phyloP scores from a whole-genome alignment of 2,797 vertebrate genomes.

The Triplophysa yarkandensis region DNA sequence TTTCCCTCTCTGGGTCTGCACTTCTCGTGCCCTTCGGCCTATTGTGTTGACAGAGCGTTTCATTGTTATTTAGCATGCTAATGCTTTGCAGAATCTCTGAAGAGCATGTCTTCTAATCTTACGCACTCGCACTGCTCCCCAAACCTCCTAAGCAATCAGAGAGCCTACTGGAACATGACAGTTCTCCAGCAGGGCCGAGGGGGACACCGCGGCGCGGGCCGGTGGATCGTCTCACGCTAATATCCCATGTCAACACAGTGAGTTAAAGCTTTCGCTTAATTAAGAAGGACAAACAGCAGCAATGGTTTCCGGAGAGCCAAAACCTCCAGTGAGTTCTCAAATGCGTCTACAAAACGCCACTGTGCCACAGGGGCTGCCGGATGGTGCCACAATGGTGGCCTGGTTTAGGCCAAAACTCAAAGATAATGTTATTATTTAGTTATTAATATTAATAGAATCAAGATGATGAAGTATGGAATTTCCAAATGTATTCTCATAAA shows the following conservation, averaged over 20 bases:
- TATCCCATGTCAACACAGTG: conserved; percentile 53
- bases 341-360: conserved; percentile 54
- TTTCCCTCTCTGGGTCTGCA: conserved; percentile 31
- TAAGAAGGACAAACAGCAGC: conserved; percentile 58
- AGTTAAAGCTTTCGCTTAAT: conserved; percentile 59
- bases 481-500: too few species aligned
- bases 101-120: conserved; percentile 51
- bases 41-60: conserved; percentile 33
- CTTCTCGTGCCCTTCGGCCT: conserved; percentile 35
- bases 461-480: too few species aligned
- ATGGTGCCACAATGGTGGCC: too few species aligned
- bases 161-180: conserved; percentile 55
- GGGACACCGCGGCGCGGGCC: conserved; percentile 26
- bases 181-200: conserved; percentile 39
- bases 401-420: background rate
- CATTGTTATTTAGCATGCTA: conserved; percentile 41
- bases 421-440: too few species aligned
- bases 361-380: conserved; percentile 40
- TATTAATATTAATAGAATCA: too few species aligned
- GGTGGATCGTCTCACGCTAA: conserved; percentile 42
- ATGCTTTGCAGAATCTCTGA: conserved; percentile 43
- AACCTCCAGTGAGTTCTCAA: conserved; percentile 57
- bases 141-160: conserved; percentile 62
- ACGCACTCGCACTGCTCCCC: conserved; percentile 51
- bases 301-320: conserved; percentile 44